Evolutionary conservation across 2,797 vertebrate genomes (phyloP).

Genomic region (Halcyon smyrnensis): DNA sequence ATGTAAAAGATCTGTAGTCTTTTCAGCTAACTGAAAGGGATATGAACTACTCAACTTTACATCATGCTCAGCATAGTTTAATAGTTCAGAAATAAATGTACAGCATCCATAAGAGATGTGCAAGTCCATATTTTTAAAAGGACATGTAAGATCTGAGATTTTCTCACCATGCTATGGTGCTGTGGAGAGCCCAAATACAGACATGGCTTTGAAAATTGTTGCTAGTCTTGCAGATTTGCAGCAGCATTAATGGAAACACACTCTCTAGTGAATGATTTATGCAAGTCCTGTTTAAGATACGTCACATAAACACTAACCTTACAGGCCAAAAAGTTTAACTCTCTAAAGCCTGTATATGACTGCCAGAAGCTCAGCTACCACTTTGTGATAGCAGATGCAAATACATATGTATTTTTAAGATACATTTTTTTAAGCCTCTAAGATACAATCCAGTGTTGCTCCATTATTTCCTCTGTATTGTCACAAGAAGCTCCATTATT

Average conservation of each 20-base stretch:
- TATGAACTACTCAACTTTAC: background rate
- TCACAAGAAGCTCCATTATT: background rate
- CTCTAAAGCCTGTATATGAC: background rate
- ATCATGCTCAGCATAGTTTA: background rate
- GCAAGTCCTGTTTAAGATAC: background rate
- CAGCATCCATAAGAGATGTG: background rate
- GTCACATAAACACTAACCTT: background rate
- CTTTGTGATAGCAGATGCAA: background rate
- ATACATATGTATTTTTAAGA: background rate
- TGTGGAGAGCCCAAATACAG: background rate
- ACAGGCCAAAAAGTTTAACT: background rate
- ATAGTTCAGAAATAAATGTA: background rate
- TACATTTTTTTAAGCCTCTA: background rate
- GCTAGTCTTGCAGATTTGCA: background rate
- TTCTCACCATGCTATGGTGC: background rate
- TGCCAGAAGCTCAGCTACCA: background rate
- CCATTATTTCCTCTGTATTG: background rate
- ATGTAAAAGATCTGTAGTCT: background rate
- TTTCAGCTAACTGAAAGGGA: background rate
- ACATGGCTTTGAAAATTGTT: background rate
- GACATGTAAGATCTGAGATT: background rate
- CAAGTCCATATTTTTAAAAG: background rate
- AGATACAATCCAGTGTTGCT: background rate
- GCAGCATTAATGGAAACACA: background rate
- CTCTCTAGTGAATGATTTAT: background rate